A percentile compares a stretch with the other conserved stretches of the same genome.
phyloP scores from a whole-genome alignment of 2,113 vertebrate genomes.

The Strix aluco region DNA sequence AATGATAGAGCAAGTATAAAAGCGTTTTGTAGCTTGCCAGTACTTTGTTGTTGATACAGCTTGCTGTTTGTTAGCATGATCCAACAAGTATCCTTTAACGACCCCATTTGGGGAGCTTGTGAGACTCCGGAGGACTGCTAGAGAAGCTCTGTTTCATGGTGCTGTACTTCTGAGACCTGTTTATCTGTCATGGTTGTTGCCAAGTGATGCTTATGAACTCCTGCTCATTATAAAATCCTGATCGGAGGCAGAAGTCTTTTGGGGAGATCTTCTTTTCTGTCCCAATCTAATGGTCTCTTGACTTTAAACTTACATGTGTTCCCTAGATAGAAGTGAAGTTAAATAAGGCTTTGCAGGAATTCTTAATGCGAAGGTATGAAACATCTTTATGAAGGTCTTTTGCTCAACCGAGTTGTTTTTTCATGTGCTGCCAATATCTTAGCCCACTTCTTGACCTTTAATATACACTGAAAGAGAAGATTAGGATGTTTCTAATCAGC shows the following conservation, averaged over 20 bases:
- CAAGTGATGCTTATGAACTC: not conserved
- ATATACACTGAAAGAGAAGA: conserved; percentile 27
- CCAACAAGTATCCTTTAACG: conserved; percentile 4
- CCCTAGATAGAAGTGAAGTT: not conserved
- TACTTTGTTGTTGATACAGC: conserved; percentile 3
- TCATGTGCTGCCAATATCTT: conserved; percentile 60
- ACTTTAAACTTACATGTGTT: not conserved
- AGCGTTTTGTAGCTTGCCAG: conserved; percentile 7
- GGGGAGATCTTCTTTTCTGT: not conserved
- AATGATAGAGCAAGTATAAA: not conserved
- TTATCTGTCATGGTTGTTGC: not conserved
- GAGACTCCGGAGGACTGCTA: not conserved
- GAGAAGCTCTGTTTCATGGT: not conserved
- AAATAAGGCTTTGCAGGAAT: conserved; percentile 19
- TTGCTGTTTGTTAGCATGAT: not conserved
- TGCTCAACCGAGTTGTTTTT: not conserved
- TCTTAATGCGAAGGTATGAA: not conserved
- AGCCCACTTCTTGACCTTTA: conserved; percentile 59
- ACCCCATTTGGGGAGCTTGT: not conserved
- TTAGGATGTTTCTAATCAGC: conserved; percentile 57
- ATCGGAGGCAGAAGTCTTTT: not conserved
- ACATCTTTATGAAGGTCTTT: conserved; percentile 26
- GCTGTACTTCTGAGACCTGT: not conserved
- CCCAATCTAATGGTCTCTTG: not conserved
- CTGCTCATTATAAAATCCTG: not conserved